Conservation (phyloP, 2,113 vertebrate species). For the Xerus inauris region DNA sequence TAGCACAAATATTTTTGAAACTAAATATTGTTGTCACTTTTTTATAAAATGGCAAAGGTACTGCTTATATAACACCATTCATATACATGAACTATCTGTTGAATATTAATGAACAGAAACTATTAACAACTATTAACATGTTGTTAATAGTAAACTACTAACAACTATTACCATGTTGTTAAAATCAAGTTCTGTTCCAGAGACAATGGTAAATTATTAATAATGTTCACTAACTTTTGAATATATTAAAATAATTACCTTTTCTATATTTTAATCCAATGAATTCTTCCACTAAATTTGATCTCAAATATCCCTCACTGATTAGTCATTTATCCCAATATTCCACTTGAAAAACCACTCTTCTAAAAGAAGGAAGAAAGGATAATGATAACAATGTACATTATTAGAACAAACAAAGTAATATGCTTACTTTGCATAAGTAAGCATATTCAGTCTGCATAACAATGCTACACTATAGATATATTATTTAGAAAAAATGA, state of each 20-base stretch:
- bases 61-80: neutral
- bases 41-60: neutral
- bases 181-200: neutral
- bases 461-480: neutral
- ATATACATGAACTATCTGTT: neutral
- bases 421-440: slow-evolving; percentile 1
- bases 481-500: neutral
- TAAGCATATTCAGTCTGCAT: neutral
- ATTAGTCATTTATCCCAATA: neutral
- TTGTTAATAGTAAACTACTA: too few relatives aligned
- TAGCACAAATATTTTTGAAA: slow-evolving; percentile 58
- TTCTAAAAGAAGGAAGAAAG: neutral
- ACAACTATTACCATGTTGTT: slow-evolving; percentile 37
- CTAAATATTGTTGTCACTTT: neutral
- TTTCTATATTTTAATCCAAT: slow-evolving; percentile 6
- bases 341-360: neutral
- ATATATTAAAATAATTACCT: neutral
- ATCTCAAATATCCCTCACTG: slow-evolving; percentile 3
- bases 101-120: neutral
- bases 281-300: neutral
- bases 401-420: neutral
- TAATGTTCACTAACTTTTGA: neutral
- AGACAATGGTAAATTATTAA: slow-evolving; percentile 34
- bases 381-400: neutral
- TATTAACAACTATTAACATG: too few relatives aligned